Evolutionary conservation across 1,140 invertebrate species (phyloP).

Genomic region (Sipha flava): DNA sequence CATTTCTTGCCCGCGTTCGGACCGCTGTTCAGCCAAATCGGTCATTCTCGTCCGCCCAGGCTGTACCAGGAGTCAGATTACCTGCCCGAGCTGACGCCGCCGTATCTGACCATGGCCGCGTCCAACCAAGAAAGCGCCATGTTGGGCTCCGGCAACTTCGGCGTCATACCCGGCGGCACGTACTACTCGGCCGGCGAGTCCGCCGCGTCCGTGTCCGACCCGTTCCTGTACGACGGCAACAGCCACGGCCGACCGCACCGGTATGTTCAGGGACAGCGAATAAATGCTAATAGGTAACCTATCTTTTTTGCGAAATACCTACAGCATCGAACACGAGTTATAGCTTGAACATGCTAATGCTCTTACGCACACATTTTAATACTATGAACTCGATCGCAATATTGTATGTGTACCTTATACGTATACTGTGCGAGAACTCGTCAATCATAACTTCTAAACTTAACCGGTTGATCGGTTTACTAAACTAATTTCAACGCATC

Average conservation of each 20-base stretch:
- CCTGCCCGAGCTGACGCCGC: neutral
- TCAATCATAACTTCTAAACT: too few species aligned
- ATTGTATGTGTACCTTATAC: too few species aligned
- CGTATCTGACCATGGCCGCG: neutral
- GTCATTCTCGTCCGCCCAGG: neutral
- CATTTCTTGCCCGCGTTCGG: slow-evolving; percentile 49
- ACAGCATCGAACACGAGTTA: too few species aligned
- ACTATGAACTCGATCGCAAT: too few species aligned
- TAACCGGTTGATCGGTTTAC: too few species aligned
- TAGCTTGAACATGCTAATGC: too few species aligned
- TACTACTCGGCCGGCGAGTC: slow-evolving; percentile 60
- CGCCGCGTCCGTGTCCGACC: slow-evolving; percentile 42
- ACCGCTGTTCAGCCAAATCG: slow-evolving; percentile 39
- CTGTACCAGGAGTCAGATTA: slow-evolving; percentile 18
- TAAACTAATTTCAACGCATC: too few species aligned
- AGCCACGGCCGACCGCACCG: slow-evolving; percentile 54
- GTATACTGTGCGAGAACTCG: too few species aligned
- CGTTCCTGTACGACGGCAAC: slow-evolving; percentile 42
- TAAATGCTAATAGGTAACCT: neutral
- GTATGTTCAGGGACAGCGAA: slow-evolving; percentile 34
- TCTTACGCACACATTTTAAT: too few species aligned
- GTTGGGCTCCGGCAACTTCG: slow-evolving; percentile 62
- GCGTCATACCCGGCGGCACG: slow-evolving; percentile 75
- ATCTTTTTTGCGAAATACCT: neutral
- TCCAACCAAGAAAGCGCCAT: slow-evolving; percentile 20